Base-by-base conservation (phyloP, 2,797 vertebrate species). In the Myripristis jacobus region DNA sequence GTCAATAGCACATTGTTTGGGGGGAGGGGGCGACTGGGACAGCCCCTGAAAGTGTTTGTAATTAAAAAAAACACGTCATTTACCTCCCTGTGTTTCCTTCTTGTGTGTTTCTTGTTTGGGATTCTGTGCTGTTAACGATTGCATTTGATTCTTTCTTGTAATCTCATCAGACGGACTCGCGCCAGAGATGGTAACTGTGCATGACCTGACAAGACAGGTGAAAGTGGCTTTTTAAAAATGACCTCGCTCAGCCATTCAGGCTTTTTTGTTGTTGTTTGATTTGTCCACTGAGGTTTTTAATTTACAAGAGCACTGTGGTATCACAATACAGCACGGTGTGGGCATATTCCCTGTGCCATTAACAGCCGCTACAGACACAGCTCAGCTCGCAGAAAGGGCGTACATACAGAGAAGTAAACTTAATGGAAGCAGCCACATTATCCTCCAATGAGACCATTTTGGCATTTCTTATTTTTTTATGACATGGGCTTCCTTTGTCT, bases 1-100 rank as follows among this genome's bases (percentile, higher is more conserved):
- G 58, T 70, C 60, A 16, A 54, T 19, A 46, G 52, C 9, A 18
- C 19, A 66, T 55, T 59, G 24, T 77, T 47, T 50, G 53, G 41
- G 41, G 18, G 16, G 29, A 47, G 56, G 1, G 21, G 52, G 66
- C 36, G 34, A 69, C 43, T 31, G 46, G 47, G 48, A 43, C 12
- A 25, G 41, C 41, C 1, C 19, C 29, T 47, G 10, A 73, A 63
- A 67, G 29, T 12, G n/a, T 69, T 53, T 11, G n/a, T 75, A 27
- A 71, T 64, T 73, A 51, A 83, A 58, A 74, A 22, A 43, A 60
- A 44, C 12, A 36, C 18, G 7, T 46, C 2, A 19, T 77, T 77
- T 64, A 48, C 38, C 47, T 16, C 48, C n/a, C 27, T 21, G 16
- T n/a, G 18, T 18, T 44, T 7, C 6, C n/a, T n/a, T n/a, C n/a